Evolutionary conservation across 1,140 invertebrate genomes (phyloP).

Genomic region (Holotrichia oblita): DNA sequence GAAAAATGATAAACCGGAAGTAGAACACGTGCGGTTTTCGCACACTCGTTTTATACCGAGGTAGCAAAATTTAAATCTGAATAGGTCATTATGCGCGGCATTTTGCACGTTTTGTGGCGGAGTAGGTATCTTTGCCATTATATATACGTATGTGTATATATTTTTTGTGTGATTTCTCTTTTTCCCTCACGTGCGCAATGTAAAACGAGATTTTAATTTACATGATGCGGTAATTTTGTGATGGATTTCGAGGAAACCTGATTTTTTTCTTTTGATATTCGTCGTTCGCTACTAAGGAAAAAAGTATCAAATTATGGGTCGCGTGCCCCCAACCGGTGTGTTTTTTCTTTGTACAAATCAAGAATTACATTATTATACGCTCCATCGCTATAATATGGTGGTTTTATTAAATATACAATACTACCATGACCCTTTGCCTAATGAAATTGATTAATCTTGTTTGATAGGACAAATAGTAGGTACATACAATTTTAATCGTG

Average conservation of each 20-base stretch:
- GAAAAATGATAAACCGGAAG: slow-evolving; percentile 25
- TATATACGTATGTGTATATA: background rate
- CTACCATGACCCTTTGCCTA: too few relatives aligned
- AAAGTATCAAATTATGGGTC: slow-evolving; percentile 26
- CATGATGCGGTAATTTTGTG: slow-evolving; percentile 28
- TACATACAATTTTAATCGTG: too few relatives aligned
- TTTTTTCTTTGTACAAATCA: slow-evolving; percentile 1
- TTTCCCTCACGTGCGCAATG: background rate
- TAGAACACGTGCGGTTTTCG: slow-evolving; percentile 30
- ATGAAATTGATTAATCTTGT: too few relatives aligned
- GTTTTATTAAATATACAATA: too few relatives aligned
- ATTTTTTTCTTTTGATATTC: background rate
- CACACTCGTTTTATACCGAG: slow-evolving; percentile 22
- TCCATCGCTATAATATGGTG: background rate
- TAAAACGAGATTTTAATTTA: slow-evolving; percentile 34
- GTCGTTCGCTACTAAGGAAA: background rate
- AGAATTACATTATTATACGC: slow-evolving; percentile 22
- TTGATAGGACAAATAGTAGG: too few relatives aligned
- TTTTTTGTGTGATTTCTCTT: background rate
- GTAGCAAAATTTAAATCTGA: slow-evolving; percentile 34
- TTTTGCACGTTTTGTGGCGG: slow-evolving; percentile 26
- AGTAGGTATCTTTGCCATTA: slow-evolving; percentile 30
- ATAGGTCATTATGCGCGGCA: slow-evolving; percentile 21
- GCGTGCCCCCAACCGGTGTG: background rate
- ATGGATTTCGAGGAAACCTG: slow-evolving; percentile 27